phyloP scores from a whole-genome alignment of 1,140 invertebrate genomes.

The Bombus consobrinus region DNA sequence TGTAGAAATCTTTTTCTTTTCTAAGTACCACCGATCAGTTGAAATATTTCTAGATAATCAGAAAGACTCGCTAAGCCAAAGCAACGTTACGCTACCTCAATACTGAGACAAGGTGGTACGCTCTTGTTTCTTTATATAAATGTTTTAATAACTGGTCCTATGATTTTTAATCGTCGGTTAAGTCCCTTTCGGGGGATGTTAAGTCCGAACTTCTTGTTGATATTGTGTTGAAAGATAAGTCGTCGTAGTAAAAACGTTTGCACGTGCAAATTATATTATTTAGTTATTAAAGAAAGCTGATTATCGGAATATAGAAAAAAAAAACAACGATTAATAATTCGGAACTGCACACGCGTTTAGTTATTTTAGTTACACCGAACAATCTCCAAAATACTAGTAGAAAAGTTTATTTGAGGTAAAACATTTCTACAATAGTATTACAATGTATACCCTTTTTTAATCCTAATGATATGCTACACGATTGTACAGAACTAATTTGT shows the following conservation, averaged over 20 bases:
- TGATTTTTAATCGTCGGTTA: neutral
- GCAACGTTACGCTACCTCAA: slow-evolving; percentile 63
- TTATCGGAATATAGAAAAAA: neutral
- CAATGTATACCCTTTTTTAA: neutral
- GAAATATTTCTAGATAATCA: slow-evolving; percentile 50
- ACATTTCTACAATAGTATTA: slow-evolving; percentile 3
- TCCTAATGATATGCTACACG: slow-evolving; percentile 33
- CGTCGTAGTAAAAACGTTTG: slow-evolving; percentile 12
- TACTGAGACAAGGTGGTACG: slow-evolving; percentile 53
- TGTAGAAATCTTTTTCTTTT: slow-evolving; percentile 11
- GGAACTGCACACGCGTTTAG: slow-evolving; percentile 17
- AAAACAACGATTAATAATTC: slow-evolving; percentile 11
- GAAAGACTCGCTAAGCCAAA: slow-evolving; percentile 59
- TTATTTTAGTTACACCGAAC: slow-evolving; percentile 20
- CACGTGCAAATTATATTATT: neutral
- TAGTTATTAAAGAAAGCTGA: neutral
- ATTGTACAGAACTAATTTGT: slow-evolving; percentile 58
- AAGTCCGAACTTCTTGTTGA: slow-evolving; percentile 22
- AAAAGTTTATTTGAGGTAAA: slow-evolving; percentile 13
- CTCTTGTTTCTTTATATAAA: slow-evolving; percentile 30
- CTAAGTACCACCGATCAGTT: slow-evolving; percentile 49
- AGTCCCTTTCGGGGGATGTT: slow-evolving; percentile 1
- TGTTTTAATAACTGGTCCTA: slow-evolving; percentile 21
- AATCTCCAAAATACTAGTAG: slow-evolving; percentile 5
- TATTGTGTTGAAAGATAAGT: neutral